Conservation (phyloP, 2,888 invertebrate species). For the Scaptomyza polygonia region DNA sequence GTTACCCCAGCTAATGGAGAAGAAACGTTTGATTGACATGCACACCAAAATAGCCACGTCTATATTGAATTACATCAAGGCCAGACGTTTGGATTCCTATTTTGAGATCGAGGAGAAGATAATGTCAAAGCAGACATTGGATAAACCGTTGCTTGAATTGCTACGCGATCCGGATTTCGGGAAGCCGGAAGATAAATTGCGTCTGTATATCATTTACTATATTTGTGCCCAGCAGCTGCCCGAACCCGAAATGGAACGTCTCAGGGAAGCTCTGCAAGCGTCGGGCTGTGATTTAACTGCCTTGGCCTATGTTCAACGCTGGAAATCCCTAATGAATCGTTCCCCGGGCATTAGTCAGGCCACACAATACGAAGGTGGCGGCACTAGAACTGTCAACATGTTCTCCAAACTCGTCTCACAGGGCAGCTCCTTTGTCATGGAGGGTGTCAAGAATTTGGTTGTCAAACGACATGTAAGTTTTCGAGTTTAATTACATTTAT, state of each 20-base stretch:
- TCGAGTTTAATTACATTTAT: too few relatives aligned
- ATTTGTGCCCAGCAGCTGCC: slow-evolving; percentile 92
- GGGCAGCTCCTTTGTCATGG: slow-evolving; percentile 99
- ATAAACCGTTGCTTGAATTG: slow-evolving; percentile 94
- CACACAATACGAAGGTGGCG: slow-evolving; percentile 95
- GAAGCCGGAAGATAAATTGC: slow-evolving; percentile 94
- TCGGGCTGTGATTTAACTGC: slow-evolving; percentile 94
- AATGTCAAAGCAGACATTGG: slow-evolving; percentile 93
- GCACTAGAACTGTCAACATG: slow-evolving; percentile 98
- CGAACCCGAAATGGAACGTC: slow-evolving; percentile 93
- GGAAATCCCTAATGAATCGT: slow-evolving; percentile 87
- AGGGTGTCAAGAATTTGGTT: slow-evolving; percentile 99
- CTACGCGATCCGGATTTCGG: slow-evolving; percentile 94
- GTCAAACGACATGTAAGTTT: slow-evolving; percentile 98
- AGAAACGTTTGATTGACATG: slow-evolving; percentile 98
- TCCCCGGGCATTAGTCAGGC: slow-evolving; percentile 85
- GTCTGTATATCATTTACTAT: slow-evolving; percentile 96
- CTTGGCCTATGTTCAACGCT: slow-evolving; percentile 94
- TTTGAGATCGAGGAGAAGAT: slow-evolving; percentile 99
- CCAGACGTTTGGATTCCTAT: slow-evolving; percentile 95
- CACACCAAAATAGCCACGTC: slow-evolving; percentile 99
- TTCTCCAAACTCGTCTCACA: slow-evolving; percentile 98
- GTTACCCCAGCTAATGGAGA: slow-evolving; percentile 97
- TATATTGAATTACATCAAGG: slow-evolving; percentile 93
- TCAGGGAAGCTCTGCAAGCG: slow-evolving; percentile 90